Base-by-base conservation (phyloP, 1,140 invertebrate species). In the Mactra quadrangularis region DNA sequence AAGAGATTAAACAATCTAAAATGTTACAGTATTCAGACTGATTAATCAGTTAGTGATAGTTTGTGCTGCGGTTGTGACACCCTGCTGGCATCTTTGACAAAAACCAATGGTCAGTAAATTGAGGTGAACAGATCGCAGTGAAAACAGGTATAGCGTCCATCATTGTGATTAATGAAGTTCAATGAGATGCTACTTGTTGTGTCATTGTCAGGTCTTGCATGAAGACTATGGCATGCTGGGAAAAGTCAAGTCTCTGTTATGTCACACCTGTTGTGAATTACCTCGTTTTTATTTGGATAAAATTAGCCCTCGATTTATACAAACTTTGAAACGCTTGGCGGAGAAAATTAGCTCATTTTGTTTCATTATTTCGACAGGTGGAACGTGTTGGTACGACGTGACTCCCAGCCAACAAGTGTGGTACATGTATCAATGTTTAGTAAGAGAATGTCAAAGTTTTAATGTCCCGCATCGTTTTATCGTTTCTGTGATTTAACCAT, bases 121-220 rank as follows among this genome's bases (percentile, higher is more conserved):
- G 64, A 22, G 27, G 22, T 47, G 47, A 68, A 45, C 9, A 7
- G 62, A 11, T 52, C 41, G 47, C 64, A 47, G 41, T 50, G 41
- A 68, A 68, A 68, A 25, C 29, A 25, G 29, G 9, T n/a, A 25
- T 29, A 41, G 27, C 27, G 25, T 27, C 64, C 19, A 47, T 68
- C 45, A 47, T 15, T 52, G 45, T 68, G 64, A 68, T 68, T 68
- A 68, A 68, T 68, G n/a, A 68, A 68, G 25, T 41, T 68, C 27
- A 47, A 35, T 50, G 7, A 55, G 52, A 3, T 29, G 38, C 22
- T 45, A 68, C 41, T 68, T 68, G 2, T n/a, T 31, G 41, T 11
- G 17, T 45, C 19, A 31, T 11, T 47, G 41, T 68, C 27, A 35
- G 41, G 41, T 38, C 45, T 38, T 68, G 45, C 27, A 19, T 25